phyloP scores from a whole-genome alignment of 2,888 invertebrate species.

The Apamea epomidion region DNA sequence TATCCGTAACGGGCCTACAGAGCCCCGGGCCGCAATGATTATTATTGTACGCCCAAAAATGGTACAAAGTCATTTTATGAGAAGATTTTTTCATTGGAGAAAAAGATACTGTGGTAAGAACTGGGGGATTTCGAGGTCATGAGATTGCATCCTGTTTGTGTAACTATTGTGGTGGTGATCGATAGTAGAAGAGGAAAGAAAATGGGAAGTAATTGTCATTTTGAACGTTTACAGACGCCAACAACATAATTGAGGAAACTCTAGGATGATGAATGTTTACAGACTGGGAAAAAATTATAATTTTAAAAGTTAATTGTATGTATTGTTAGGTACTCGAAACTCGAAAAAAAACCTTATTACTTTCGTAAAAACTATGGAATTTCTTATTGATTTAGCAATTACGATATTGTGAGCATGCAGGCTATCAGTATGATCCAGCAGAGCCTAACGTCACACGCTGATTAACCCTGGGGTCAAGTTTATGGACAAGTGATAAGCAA shows the following conservation, averaged over 20 bases:
- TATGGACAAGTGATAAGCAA: not conserved
- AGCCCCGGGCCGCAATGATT: conserved; percentile 38
- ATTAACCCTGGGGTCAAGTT: conserved; percentile 2
- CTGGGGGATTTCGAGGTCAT: not conserved
- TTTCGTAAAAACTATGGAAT: not conserved
- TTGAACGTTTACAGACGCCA: not conserved
- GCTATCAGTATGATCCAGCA: not conserved
- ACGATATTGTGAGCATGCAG: not conserved
- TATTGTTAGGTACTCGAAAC: too few species aligned
- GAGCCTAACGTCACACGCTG: conserved; percentile 10
- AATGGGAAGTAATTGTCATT: not conserved
- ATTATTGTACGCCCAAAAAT: conserved; percentile 42
- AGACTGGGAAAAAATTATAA: not conserved
- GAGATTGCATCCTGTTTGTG: not conserved
- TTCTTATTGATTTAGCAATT: not conserved
- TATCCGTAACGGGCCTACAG: conserved; percentile 21
- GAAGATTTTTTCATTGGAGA: conserved; percentile 1
- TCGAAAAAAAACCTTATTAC: not conserved
- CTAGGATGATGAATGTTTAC: not conserved
- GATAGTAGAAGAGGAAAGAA: not conserved
- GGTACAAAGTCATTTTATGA: conserved; percentile 24
- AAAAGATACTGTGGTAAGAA: not conserved
- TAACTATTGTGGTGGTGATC: not conserved
- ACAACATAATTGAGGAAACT: too few species aligned
- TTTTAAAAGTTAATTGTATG: not conserved